Evolutionary conservation across 2,113 vertebrate species (phyloP), one percentile per base, ranked within the genome.

Genomic region (Dicentrarchus labrax): DNA sequence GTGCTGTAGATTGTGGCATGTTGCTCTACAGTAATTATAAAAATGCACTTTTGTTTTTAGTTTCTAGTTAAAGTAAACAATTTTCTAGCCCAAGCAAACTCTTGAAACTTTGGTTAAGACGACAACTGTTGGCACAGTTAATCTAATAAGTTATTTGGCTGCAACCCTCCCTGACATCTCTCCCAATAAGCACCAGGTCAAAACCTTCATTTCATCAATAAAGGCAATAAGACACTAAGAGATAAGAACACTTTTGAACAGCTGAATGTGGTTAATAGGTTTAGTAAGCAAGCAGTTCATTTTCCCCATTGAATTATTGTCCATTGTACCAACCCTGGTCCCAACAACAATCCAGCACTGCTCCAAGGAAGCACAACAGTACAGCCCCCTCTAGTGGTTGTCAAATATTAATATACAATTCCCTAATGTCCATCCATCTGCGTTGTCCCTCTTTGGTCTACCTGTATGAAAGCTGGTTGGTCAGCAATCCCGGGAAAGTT

Each of bases 381-480:
- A 50, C 78, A 64, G 84, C 88, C 38, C 83, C 89, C 88, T 91
- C 80, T 94, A 95, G 95, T 95, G 95, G 95, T 96, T 95, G 93
- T 91, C 81, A 43, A 77, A 74, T 70, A 86, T 62, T 54, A 47
- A 66, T 53, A 60, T 39, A 59, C 2, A 8, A 30, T 30, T 78
- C 75, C 22, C 79, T 67, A 68, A 71, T 50, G 66, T 76, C 62
- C 38, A 36, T 83, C 78, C 51, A 2, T 43, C 36, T 22, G 61
- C 38, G 19, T 21, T 9, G 68, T 69, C 54, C 62, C 6, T 53
- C 51, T 50, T 43, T 2, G 67, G 66, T 94, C 95, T 97, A 98
- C 87, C 96, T 95, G 24, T 83, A 90, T 8, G 96, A 92, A 9
- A 99, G 92, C 91, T 94, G 95, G 93, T 99, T 99, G 84, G 94